phyloP scores from a whole-genome alignment of 2,888 invertebrate species.

The Flexamia atlantica region DNA sequence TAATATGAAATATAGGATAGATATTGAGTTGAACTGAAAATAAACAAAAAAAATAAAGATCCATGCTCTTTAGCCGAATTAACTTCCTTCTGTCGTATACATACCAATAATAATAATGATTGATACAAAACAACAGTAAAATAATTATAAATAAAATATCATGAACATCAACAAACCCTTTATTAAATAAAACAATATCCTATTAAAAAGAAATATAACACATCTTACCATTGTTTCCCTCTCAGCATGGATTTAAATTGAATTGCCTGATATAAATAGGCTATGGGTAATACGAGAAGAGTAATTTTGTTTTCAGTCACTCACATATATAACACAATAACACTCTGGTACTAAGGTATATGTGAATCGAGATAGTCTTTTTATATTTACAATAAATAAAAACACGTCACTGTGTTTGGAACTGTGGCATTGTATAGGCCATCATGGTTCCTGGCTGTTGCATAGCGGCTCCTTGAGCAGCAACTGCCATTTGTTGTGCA shows the following conservation, averaged over 20 bases:
- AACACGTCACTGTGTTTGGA: conserved; percentile 87
- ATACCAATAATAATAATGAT: no score
- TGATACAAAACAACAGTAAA: not conserved
- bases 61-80: no score
- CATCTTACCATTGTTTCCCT: conserved; percentile 33
- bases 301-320: conserved; percentile 19
- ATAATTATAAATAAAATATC: not conserved
- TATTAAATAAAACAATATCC: not conserved
- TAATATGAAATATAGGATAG: no score
- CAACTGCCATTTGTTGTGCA: conserved; percentile 81
- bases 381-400: conserved; percentile 60
- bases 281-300: not conserved
- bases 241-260: not conserved
- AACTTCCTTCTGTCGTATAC: no score
- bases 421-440: conserved; percentile 85
- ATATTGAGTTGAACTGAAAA: no score
- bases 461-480: conserved; percentile 76
- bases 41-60: no score
- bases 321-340: conserved; percentile 62
- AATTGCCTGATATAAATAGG: conserved; percentile 5
- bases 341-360: conserved; percentile 63
- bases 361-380: conserved; percentile 62
- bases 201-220: conserved; percentile 8
- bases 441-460: conserved; percentile 76
- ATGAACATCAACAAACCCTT: not conserved